Base-by-base conservation (phyloP, 2,797 vertebrate genomes). In the Sylvilagus floridanus region DNA sequence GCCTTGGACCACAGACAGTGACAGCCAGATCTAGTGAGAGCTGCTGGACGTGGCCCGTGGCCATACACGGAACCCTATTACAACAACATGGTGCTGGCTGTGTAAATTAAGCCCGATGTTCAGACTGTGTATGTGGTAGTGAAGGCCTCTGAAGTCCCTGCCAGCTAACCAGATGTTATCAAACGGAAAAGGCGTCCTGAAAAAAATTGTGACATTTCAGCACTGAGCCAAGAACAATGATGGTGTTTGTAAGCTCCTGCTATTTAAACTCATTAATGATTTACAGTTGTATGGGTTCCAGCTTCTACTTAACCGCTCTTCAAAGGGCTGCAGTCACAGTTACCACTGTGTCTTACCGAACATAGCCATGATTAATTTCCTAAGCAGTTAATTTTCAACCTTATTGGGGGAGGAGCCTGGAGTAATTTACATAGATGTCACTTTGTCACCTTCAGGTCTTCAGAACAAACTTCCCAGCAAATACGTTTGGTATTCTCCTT, bases 391-490 rank as follows among this genome's bases (percentile, higher is more conserved):
- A 88, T 93, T 95, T 76, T 78, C 86, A 71, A 2, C 62, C 88
- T 96, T 96, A 57, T 76, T 60, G 52, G 21, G 60, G 79, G 84
- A 72, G 83, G 90, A 93, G 21, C 60, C 66, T 52, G 19, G 83
- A 66, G 83, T 50, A 79, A 52, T 91, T 93, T 82, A 37, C 81
- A 75, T 52, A 66, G 50, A 65, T 75, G 85, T 63, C 75, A 30
- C 88, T 35, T 50, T 85, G 79, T 95, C 95, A 72, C 79, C 81
- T 93, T 35, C 37, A 4, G 92, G 88, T 94, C 91, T 63, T 66
- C 78, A 81, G 91, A 90, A 96, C 94, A 88, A 97, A 95, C 93
- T 96, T 98, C 96, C 96, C 95, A 93, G 86, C 94, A 84, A 69
- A 79, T 89, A 78, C 85, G 65, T 96, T 96, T 91, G 95, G 91